Base-by-base conservation (phyloP, 2,888 invertebrate genomes). In the Onthophagus sagittarius region DNA sequence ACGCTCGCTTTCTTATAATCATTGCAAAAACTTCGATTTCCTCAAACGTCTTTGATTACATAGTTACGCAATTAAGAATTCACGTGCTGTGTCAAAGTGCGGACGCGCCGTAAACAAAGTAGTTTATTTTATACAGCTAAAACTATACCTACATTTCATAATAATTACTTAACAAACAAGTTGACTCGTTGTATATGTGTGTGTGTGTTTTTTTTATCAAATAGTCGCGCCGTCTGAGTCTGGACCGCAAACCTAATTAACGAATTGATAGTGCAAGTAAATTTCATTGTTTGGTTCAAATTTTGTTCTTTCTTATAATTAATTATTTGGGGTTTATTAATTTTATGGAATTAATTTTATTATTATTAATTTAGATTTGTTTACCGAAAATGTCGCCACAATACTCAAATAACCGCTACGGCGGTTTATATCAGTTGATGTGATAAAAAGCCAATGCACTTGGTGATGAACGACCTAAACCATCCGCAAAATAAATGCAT, bases 361-460 rank as follows among this genome's bases (percentile, higher is more conserved):
- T n/a, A n/a, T n/a, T n/a, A n/a, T n/a, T n/a, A n/a, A n/a, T n/a
- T n/a, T n/a, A n/a, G 33, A 7, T 53, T 11, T 11, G 39, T 53
- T 53, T 53, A 53, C 23, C 23, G 6, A 53, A 53, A 53, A 53
- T 53, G 39, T 53, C 39, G 39, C 39, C 1, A 53, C 39, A 11
- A 53, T 23, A 31, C 15, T 72, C 75, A 75, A 76, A 76, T 74
- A 75, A 72, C 74, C 64, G 65, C 76, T 75, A 76, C 73, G 75
- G 65, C 71, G 75, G 69, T 71, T 62, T 63, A 76, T 74, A 70
- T 73, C 72, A 72, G 72, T 63, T 74, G 2, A 53, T 11, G 39
- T 53, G 77, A 76, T 77, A 77, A 77, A 77, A 75, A 77, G 77
- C 33, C 75, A 72, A 76, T 77, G 77, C 77, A 77, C 76, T 77